Percentiles rank a stretch among this genome's conserved stretches.
These are phyloP conservation scores for Athalia cordata DNA, from an alignment of 2,888 invertebrate species.

Conservation along the genomic window DNA sequence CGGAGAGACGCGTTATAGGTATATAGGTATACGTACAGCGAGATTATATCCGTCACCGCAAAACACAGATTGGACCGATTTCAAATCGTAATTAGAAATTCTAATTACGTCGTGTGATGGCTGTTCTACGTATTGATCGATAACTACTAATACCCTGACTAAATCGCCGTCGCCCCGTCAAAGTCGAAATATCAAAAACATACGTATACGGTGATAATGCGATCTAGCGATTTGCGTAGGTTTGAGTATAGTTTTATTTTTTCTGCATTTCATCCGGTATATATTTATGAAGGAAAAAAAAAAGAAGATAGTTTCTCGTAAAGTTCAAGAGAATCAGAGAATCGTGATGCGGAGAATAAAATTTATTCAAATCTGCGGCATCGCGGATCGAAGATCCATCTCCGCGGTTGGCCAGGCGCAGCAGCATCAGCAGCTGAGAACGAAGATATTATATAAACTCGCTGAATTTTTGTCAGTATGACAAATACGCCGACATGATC, in stretches of 20 bases:
- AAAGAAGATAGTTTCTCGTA: not conserved
- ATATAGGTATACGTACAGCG: too few species aligned
- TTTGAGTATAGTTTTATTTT: not conserved
- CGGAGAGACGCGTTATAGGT: too few species aligned
- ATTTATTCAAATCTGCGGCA: conserved; percentile 24
- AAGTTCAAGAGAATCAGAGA: not conserved
- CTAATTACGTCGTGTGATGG: conserved; percentile 13
- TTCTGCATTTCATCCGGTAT: not conserved
- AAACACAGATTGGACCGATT: conserved; percentile 16
- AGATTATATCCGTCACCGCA: too few species aligned
- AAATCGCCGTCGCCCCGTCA: not conserved
- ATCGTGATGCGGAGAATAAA: not conserved
- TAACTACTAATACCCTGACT: not conserved
- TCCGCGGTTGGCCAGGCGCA: conserved; percentile 11
- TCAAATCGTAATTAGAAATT: conserved; percentile 22
- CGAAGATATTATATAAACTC: not conserved
- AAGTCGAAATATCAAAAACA: not conserved
- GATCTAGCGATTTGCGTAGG: not conserved
- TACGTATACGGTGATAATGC: not conserved
- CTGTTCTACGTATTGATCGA: not conserved
- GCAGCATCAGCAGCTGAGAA: not conserved
- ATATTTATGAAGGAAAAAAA: not conserved
- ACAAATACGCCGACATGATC: conserved; percentile 14
- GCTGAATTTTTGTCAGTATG: conserved; percentile 6
- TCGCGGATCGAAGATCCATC: conserved; percentile 27